Base-by-base conservation (phyloP, 1,140 invertebrate species). In the Caenorhabditis remanei region DNA sequence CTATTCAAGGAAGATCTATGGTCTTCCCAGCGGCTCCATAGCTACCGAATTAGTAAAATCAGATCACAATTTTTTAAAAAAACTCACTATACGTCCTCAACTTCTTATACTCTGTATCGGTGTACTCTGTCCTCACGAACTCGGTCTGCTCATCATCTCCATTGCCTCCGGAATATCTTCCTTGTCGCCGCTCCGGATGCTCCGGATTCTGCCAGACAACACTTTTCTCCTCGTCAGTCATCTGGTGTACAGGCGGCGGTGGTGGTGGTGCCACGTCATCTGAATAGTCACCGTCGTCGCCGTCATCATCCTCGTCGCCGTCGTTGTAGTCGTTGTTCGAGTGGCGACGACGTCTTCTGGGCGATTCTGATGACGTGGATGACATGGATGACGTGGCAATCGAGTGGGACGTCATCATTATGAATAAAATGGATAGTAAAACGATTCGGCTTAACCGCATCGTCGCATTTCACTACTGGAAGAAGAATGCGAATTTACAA, bases 31-130 rank as follows among this genome's bases (percentile, higher is more conserved):
- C n/a, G n/a, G 32, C 32, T 32, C 2, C 32, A 32, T 32, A 32
- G 32, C 32, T 32, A 32, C 32, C 32, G 2, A 32, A 32, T 32
- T 32, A 32, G 32, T 32, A 32, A 32, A 32, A 32, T 32, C 32
- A 32, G 32, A 32, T 32, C 32, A 0, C 32, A 32, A 11, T 79
- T 53, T n/a, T 50, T 53, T 16, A 6, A 43, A 43, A 79, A 63
- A 61, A 87, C 86, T 87, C 53, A 87, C 86, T 87, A 83, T 87
- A 87, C 3, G 86, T 87, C 14, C 86, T 71, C 14, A 87, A 50
- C 65, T 87, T 87, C 79, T 87, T 87, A 48, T 87, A 87, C n/a
- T 79, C 86, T 6, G 65, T 87, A 40, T 87, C 75, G 16, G 65
- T 87, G 8, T 53, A 87, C 46, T 87, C 86, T 7, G 86, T 87